These are phyloP conservation scores for Criorhina ranunculi DNA, from an alignment of 2,888 invertebrate genomes.

Conservation along the genomic window DNA sequence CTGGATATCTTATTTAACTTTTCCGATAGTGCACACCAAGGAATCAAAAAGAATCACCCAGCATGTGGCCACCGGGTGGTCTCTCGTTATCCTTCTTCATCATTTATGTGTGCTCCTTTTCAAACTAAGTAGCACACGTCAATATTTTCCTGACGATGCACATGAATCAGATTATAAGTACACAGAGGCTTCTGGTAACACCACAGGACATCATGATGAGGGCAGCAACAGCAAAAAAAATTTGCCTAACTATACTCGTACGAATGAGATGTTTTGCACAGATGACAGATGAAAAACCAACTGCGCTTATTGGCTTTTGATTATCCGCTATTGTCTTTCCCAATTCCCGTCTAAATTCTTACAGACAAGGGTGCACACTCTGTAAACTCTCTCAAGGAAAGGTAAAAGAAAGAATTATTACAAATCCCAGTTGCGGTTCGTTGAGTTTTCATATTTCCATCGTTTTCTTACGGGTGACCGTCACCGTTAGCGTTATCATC, in stretches of 20 bases:
- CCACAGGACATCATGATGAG: slow-evolving; percentile 60
- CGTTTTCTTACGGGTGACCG: slow-evolving; percentile 29
- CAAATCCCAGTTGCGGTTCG: slow-evolving; percentile 63
- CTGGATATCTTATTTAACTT: slow-evolving; percentile 65
- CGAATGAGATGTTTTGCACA: slow-evolving; percentile 19
- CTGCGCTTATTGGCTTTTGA: slow-evolving; percentile 64
- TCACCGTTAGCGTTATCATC: slow-evolving; percentile 38
- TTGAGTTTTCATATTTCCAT: slow-evolving; percentile 63
- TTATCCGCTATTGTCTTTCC: slow-evolving; percentile 54
- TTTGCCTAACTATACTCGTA: slow-evolving; percentile 68
- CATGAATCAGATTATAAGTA: slow-evolving; percentile 74
- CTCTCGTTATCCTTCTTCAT: slow-evolving; percentile 63
- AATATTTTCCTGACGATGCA: slow-evolving; percentile 66
- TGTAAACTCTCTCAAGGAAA: slow-evolving; percentile 15
- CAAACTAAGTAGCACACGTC: slow-evolving; percentile 75
- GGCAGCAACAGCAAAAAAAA: slow-evolving; percentile 37
- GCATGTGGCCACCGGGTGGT: slow-evolving; percentile 75
- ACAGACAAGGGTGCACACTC: slow-evolving; percentile 26
- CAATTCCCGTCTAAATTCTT: slow-evolving; percentile 40
- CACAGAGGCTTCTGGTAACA: slow-evolving; percentile 56
- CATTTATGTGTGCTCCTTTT: slow-evolving; percentile 36
- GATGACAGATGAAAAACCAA: slow-evolving; percentile 54
- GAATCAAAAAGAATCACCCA: slow-evolving; percentile 48
- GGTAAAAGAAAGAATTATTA: slow-evolving; percentile 61
- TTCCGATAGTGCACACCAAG: slow-evolving; percentile 43